These are phyloP conservation scores for Ecliptopera silaceata DNA, from an alignment of 2,888 invertebrate genomes.

Conservation along the genomic window DNA sequence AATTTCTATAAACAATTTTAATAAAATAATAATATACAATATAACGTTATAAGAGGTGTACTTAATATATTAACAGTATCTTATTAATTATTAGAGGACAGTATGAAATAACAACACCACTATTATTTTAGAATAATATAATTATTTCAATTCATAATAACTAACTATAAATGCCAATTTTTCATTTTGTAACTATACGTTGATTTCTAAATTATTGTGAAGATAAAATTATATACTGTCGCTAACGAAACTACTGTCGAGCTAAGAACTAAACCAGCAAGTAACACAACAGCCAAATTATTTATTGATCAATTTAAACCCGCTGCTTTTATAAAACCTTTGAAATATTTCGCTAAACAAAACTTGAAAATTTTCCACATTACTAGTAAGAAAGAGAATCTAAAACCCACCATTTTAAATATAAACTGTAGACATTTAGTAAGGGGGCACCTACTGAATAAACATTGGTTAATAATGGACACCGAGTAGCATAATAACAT, in stretches of 20 bases:
- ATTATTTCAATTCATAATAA: slow-evolving; percentile 83
- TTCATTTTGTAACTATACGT: slow-evolving; percentile 69
- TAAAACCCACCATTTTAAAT: background rate
- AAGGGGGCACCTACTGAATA: slow-evolving; percentile 36
- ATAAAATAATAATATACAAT: background rate
- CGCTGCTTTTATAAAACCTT: slow-evolving; percentile 8
- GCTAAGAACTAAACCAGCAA: slow-evolving; percentile 14
- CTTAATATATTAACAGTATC: background rate
- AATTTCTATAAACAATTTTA: background rate
- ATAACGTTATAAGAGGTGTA: background rate
- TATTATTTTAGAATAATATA: slow-evolving; percentile 83
- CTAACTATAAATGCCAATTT: slow-evolving; percentile 82
- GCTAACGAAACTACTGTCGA: slow-evolving; percentile 46
- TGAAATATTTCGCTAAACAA: no score
- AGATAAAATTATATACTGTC: slow-evolving; percentile 55
- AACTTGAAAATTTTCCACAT: background rate
- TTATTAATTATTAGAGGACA: background rate
- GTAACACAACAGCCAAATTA: slow-evolving; percentile 46
- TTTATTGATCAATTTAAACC: slow-evolving; percentile 32
- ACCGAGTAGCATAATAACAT: slow-evolving; percentile 41
- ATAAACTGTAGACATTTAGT: background rate
- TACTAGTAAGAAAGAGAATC: background rate
- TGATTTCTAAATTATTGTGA: slow-evolving; percentile 72
- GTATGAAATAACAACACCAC: slow-evolving; percentile 70
- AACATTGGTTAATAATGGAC: slow-evolving; percentile 41